phyloP scores from a whole-genome alignment of 1,140 invertebrate genomes.

The Platorchestia sp. region DNA sequence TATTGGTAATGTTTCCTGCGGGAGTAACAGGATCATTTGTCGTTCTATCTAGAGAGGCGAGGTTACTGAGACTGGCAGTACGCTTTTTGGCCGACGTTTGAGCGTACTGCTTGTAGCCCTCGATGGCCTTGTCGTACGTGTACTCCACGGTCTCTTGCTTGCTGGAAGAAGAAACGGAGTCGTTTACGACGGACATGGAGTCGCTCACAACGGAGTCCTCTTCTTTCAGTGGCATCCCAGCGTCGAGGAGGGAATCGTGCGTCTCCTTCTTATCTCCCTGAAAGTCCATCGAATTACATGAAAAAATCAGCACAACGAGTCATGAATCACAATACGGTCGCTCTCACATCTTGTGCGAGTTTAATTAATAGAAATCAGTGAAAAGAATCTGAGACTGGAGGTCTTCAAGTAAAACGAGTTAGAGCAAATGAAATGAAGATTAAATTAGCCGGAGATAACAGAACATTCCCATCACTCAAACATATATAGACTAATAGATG shows the following conservation, averaged over 20 bases:
- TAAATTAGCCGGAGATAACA: neutral
- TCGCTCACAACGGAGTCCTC: conserved; percentile 31
- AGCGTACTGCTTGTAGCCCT: conserved; percentile 82
- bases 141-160: conserved; percentile 77
- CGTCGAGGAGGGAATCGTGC: conserved; percentile 65
- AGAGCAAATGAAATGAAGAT: neutral
- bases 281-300: neutral
- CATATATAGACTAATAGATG: neutral
- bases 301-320: neutral
- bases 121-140: conserved; percentile 88
- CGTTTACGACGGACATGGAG: conserved; percentile 10
- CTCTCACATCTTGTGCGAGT: neutral
- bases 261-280: conserved; percentile 67
- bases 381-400: neutral
- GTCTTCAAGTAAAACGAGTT: neutral
- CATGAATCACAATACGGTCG: neutral
- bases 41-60: conserved; percentile 68
- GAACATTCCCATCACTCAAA: neutral
- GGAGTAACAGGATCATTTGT: conserved; percentile 62
- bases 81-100: conserved; percentile 71
- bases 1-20: conserved; percentile 60
- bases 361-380: neutral
- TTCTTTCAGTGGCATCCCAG: conserved; percentile 54
- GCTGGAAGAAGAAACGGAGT: conserved; percentile 27
- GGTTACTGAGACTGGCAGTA: conserved; percentile 68